These are phyloP conservation scores for Panonychus citri DNA, from an alignment of 1,140 invertebrate genomes.

Conservation along the genomic window DNA sequence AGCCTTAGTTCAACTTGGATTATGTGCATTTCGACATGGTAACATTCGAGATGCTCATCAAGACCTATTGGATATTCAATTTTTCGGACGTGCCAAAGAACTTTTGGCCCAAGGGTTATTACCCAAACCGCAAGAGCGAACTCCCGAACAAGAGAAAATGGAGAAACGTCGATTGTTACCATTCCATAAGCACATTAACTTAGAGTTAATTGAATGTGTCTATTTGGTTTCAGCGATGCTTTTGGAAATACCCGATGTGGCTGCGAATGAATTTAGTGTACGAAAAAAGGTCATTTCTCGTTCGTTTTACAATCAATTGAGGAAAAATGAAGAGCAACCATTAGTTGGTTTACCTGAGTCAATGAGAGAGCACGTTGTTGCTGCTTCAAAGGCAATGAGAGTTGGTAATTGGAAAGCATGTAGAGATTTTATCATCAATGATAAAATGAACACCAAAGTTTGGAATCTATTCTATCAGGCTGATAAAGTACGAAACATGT, in stretches of 20 bases:
- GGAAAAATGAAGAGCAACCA: slow-evolving; percentile 80
- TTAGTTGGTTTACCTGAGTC: slow-evolving; percentile 86
- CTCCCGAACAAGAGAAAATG: slow-evolving; percentile 91
- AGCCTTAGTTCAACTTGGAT: slow-evolving; percentile 89
- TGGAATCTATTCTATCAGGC: slow-evolving; percentile 93
- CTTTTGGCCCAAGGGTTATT: slow-evolving; percentile 53
- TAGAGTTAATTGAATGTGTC: slow-evolving; percentile 93
- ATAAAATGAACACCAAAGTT: slow-evolving; percentile 97
- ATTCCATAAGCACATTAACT: slow-evolving; percentile 99
- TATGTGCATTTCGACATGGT: slow-evolving; percentile 93
- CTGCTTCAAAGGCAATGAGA: slow-evolving; percentile 91
- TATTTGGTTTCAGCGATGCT: slow-evolving; percentile 97
- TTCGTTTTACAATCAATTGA: slow-evolving; percentile 93
- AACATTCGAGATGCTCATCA: slow-evolving; percentile 95
- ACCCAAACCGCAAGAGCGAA: slow-evolving; percentile 70
- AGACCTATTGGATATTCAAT: slow-evolving; percentile 89
- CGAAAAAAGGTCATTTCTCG: slow-evolving; percentile 92
- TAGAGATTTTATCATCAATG: slow-evolving; percentile 86
- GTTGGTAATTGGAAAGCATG: slow-evolving; percentile 91
- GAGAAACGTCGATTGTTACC: slow-evolving; percentile 96
- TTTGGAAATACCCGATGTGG: slow-evolving; percentile 97
- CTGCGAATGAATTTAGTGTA: slow-evolving; percentile 93
- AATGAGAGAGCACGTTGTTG: slow-evolving; percentile 97
- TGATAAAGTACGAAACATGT: slow-evolving; percentile 75
- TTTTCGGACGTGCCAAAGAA: slow-evolving; percentile 90